Evolutionary conservation across 2,797 vertebrate genomes (phyloP).

Genomic region (Rhabdophis nuchalis): DNA sequence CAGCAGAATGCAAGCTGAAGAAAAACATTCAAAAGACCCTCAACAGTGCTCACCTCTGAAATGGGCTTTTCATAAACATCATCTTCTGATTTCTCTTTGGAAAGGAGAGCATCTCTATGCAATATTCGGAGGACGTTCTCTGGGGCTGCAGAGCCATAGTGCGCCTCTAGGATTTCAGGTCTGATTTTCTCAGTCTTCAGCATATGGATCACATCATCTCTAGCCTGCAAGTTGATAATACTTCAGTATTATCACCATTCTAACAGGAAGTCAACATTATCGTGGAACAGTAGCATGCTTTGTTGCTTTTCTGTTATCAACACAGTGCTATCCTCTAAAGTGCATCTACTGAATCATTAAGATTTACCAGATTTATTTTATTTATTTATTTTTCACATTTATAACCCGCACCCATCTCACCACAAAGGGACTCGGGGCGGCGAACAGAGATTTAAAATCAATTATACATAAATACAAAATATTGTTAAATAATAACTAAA

Average conservation of each 20-base stretch:
- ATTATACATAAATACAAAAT: too few relatives aligned
- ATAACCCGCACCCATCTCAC: too few relatives aligned
- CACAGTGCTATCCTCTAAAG: background rate
- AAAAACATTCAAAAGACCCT: background rate
- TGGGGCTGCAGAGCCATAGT: constrained; percentile 84
- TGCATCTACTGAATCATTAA: background rate
- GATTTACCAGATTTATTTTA: too few relatives aligned
- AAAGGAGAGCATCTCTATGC: constrained; percentile 82
- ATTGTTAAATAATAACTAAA: too few relatives aligned
- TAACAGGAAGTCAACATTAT: constrained; percentile 11
- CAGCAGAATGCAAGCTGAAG: background rate
- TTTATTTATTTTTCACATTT: too few relatives aligned
- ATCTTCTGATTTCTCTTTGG: constrained; percentile 67
- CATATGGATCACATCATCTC: constrained; percentile 92
- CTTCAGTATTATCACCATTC: constrained; percentile 49
- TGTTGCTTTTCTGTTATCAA: background rate
- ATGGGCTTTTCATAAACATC: constrained; percentile 92
- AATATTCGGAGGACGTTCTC: constrained; percentile 82
- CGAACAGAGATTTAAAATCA: too few relatives aligned
- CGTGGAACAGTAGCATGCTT: background rate
- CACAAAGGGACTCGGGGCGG: too few relatives aligned
- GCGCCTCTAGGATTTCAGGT: constrained; percentile 87
- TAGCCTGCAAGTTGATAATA: constrained; percentile 77
- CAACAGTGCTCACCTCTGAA: constrained; percentile 80
- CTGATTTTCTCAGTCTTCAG: constrained; percentile 82